Evolutionary conservation across 2,888 invertebrate species (phyloP), one percentile per base, ranked within the genome.

Genomic region (Stratiomys singularior): DNA sequence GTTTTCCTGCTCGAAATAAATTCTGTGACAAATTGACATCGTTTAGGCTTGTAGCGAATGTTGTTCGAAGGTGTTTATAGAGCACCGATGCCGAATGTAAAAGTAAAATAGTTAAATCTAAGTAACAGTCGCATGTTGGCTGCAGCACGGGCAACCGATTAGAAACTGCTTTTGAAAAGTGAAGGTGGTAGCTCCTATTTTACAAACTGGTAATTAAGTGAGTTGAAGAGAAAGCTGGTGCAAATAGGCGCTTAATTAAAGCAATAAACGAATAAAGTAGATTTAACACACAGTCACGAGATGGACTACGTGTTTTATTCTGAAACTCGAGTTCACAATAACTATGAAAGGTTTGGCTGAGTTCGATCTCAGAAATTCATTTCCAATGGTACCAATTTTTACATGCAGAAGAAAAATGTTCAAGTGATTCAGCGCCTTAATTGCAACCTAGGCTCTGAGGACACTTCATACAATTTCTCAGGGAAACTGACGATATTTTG

Each of bases 1-100:
- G 37, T 60, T 74, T 74, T 74, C 74, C 58, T 58, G 25, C 74
- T 74, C 74, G 74, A 74, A 74, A 58, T 74, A 74, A 74, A 60
- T 74, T 60, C 30, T 74, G 74, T 74, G 74, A 74, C 74, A 74
- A 74, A 74, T 74, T 74, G 74, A 60, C 23, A 23, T 74, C 37
- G 60, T 58, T 74, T 74, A 30, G 74, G 44, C 60, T 23, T 74
- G 13, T 30, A 44, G 44, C 30, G 46, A 11, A 25, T 21, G 27
- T n/a, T 21, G 23, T 4, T 69, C 47, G 44, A 46, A 13, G 37
- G 37, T 37, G 37, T 37, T 37, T 37, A 9, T 37, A 37, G 37
- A 37, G 37, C 37, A 37, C 37, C 52, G 15, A 52, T 52, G 52
- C 15, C 15, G 52, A n/a, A 52, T 52, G 52, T 13, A 52, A 52